These are phyloP conservation scores for Coendou prehensilis DNA, from an alignment of 2,797 vertebrate genomes.

Conservation along the genomic window DNA sequence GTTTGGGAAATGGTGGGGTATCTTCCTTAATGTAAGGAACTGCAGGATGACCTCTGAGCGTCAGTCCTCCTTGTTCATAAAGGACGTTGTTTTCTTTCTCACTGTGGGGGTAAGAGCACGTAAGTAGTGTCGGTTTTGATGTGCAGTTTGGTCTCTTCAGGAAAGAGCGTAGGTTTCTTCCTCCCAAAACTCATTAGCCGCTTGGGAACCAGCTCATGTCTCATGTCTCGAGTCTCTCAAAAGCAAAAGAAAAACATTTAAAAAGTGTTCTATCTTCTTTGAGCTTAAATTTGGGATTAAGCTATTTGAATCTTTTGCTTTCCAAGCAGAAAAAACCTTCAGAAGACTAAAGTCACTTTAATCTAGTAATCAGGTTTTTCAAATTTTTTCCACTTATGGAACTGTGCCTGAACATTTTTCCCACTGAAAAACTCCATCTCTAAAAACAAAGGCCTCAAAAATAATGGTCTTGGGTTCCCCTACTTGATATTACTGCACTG, in stretches of 20 bases:
- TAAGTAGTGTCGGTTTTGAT: neutral
- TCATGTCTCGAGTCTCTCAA: neutral
- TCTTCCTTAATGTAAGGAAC: conserved; percentile 12
- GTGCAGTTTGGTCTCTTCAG: neutral
- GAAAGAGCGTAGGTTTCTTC: neutral
- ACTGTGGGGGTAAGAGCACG: neutral
- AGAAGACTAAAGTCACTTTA: neutral
- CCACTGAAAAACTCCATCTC: neutral
- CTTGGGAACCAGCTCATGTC: neutral
- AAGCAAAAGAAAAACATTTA: neutral
- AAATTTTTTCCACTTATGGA: neutral
- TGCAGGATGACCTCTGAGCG: conserved; percentile 28
- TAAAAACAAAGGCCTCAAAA: conserved; percentile 16
- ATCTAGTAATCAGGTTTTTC: neutral
- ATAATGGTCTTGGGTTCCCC: neutral
- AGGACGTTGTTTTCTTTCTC: neutral
- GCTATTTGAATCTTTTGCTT: neutral
- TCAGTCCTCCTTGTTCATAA: neutral
- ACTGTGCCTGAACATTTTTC: neutral
- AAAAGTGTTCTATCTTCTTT: conserved; percentile 6
- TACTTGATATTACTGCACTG: neutral
- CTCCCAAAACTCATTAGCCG: neutral
- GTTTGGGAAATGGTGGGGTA: neutral
- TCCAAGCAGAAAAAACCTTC: conserved; percentile 4
- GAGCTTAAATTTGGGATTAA: neutral